Conservation (phyloP, 2,888 invertebrate species). For the Sminthurides aquaticus region DNA sequence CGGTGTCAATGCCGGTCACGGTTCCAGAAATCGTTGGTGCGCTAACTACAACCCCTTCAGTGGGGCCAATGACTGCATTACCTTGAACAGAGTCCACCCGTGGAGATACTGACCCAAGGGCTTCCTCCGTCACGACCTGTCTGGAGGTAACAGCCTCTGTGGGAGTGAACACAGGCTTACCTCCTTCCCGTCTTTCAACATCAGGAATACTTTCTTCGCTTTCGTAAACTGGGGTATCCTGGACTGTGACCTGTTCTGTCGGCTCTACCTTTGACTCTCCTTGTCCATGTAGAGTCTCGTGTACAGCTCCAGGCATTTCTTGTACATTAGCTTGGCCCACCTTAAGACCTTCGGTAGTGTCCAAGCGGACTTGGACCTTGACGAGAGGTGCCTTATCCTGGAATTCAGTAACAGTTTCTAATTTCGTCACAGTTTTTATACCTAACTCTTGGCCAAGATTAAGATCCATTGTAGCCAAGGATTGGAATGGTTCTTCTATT, state of each 20-base stretch:
- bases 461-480: slow-evolving; percentile 12
- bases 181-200: not conserved
- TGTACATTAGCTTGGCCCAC: slow-evolving; percentile 8
- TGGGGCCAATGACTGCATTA: slow-evolving; percentile 1
- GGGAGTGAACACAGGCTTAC: slow-evolving; percentile 1
- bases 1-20: not conserved
- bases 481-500: not conserved
- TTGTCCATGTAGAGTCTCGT: not conserved
- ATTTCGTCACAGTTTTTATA: slow-evolving; percentile 7
- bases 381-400: not conserved
- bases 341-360: slow-evolving; percentile 1
- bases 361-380: not conserved
- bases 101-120: not conserved
- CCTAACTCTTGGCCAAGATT: slow-evolving; percentile 1
- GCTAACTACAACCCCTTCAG: slow-evolving; percentile 1
- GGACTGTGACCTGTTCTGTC: not conserved
- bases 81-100: not conserved
- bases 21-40: slow-evolving; percentile 5
- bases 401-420: slow-evolving; percentile 6
- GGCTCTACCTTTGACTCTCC: slow-evolving; percentile 14
- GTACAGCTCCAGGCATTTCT: not conserved
- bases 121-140: slow-evolving; percentile 2
- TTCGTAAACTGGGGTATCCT: slow-evolving; percentile 8
- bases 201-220: slow-evolving; percentile 2
- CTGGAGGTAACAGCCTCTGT: slow-evolving; percentile 12